phyloP scores from a whole-genome alignment of 2,888 invertebrate genomes.

The Drosophila neotestacea region DNA sequence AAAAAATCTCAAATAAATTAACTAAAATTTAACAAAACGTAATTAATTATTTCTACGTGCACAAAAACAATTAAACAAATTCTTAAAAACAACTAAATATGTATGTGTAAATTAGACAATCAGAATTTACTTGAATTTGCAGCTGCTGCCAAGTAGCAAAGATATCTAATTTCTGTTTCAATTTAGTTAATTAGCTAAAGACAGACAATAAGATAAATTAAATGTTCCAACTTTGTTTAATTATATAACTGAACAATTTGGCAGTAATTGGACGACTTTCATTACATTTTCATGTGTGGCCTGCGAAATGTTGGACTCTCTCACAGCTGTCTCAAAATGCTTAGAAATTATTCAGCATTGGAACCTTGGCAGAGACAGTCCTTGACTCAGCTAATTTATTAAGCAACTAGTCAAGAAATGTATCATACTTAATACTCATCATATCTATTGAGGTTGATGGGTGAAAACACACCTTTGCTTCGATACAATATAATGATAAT shows the following conservation, averaged over 20 bases:
- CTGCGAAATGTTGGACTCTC: slow-evolving; percentile 25
- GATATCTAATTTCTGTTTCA: slow-evolving; percentile 21
- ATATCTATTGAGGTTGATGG: slow-evolving; percentile 16
- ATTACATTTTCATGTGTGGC: slow-evolving; percentile 9
- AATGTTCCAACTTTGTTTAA: slow-evolving; percentile 11
- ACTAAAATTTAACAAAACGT: slow-evolving; percentile 8
- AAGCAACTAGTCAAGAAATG: slow-evolving; percentile 18
- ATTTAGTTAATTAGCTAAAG: slow-evolving; percentile 28
- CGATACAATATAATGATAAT: slow-evolving; percentile 10
- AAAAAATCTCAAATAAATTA: slow-evolving; percentile 5
- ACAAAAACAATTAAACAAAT: slow-evolving; percentile 2
- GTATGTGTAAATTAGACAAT: neutral
- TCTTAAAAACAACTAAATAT: neutral
- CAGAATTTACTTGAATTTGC: neutral
- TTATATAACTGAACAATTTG: slow-evolving; percentile 2
- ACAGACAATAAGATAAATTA: slow-evolving; percentile 13
- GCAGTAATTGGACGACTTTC: slow-evolving; percentile 5
- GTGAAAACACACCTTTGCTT: slow-evolving; percentile 32
- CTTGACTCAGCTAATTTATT: slow-evolving; percentile 26
- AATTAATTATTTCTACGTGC: slow-evolving; percentile 2
- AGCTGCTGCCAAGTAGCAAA: slow-evolving; percentile 15
- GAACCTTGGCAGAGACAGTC: neutral
- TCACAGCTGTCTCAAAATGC: slow-evolving; percentile 26
- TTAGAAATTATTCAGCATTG: slow-evolving; percentile 10
- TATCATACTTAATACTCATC: slow-evolving; percentile 14